Conservation (phyloP, 1,140 invertebrate species). For the Paraescarpia echinospica region DNA sequence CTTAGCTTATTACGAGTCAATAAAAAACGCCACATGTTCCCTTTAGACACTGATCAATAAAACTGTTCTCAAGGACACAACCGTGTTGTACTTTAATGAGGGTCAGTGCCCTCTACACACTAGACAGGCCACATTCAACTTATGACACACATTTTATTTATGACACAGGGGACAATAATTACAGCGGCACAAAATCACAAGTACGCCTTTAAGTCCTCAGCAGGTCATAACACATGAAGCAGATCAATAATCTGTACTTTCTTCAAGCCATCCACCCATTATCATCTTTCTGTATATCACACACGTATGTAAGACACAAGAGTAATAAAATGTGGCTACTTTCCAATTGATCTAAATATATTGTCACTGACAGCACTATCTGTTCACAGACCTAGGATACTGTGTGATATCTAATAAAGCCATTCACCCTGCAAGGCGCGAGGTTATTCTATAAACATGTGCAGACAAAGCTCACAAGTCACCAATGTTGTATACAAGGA, state of each 20-base stretch:
- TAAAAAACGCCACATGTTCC: too few relatives aligned
- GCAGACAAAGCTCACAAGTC: too few relatives aligned
- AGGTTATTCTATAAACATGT: too few relatives aligned
- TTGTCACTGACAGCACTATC: too few relatives aligned
- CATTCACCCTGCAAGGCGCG: neutral
- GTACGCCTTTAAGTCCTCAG: neutral
- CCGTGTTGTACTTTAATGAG: neutral
- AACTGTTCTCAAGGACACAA: neutral
- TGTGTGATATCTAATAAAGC: neutral
- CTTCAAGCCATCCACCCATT: neutral
- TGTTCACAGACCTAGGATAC: neutral
- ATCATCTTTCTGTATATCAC: neutral
- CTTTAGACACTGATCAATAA: conserved; percentile 20
- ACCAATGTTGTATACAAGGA: too few relatives aligned
- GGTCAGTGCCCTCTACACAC: neutral
- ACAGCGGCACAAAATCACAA: neutral
- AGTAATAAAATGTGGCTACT: neutral
- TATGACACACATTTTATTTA: neutral
- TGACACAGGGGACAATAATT: neutral
- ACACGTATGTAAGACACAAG: neutral
- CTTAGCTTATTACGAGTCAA: too few relatives aligned
- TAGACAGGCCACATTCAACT: neutral
- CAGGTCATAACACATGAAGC: neutral
- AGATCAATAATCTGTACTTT: neutral
- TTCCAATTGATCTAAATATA: neutral